These are phyloP conservation scores for Molothrus aeneus DNA, from an alignment of 2,797 vertebrate species.

Conservation along the genomic window DNA sequence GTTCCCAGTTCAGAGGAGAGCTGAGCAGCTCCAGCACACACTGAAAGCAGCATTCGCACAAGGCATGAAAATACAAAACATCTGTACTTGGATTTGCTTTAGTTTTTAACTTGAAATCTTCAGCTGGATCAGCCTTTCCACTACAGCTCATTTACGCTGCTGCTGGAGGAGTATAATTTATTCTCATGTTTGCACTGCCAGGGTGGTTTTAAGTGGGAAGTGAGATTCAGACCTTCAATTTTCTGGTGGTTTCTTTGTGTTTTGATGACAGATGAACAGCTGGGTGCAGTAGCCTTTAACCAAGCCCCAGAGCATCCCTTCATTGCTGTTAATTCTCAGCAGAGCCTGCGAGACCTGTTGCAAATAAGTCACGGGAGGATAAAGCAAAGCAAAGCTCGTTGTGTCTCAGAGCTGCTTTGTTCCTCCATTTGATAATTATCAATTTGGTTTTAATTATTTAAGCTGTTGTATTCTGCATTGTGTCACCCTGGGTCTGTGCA, in stretches of 20 bases:
- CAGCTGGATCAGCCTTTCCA: not conserved
- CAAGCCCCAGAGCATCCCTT: slow-evolving; percentile 24
- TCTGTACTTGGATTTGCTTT: not conserved
- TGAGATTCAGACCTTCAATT: not conserved
- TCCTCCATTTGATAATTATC: slow-evolving; percentile 1
- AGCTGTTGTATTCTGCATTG: fast-evolving
- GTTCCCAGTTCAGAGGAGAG: not conserved
- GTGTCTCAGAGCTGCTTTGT: not conserved
- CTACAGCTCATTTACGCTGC: not conserved
- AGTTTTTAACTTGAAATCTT: not conserved
- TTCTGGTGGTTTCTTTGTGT: not conserved
- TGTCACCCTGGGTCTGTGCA: not conserved
- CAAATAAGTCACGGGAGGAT: not conserved
- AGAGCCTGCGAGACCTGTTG: slow-evolving; percentile 26
- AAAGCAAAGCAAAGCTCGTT: not conserved
- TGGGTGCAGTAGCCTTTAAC: slow-evolving; percentile 33
- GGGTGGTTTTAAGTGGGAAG: not conserved
- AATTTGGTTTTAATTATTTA: not conserved
- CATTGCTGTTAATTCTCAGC: not conserved
- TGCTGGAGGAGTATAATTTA: slow-evolving; percentile 4
- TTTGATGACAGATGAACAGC: not conserved
- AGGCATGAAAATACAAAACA: not conserved
- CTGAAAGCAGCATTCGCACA: not conserved
- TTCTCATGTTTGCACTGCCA: not conserved
- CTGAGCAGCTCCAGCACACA: not conserved